Base-by-base conservation (phyloP, 2,888 invertebrate genomes). In the Drosophila crucigera region DNA sequence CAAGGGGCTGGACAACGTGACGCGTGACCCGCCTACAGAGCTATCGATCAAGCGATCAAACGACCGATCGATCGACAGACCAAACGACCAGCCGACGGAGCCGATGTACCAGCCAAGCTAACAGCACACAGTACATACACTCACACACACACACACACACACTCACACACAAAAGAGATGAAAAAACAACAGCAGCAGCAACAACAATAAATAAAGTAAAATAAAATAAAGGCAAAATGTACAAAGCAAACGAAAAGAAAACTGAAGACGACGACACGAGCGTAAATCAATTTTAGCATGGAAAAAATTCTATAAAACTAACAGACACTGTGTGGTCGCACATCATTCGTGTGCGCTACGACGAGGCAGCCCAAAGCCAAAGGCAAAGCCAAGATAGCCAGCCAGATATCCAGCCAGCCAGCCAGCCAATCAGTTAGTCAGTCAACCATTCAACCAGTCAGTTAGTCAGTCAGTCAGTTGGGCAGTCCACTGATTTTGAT, bases 251-350 rank as follows among this genome's bases (percentile, higher is more conserved):
- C 75, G 79, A 88, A 89, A 86, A 90, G 85, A 88, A 90, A 86
- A 90, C 73, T 83, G 83, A 88, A 88, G 85, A 88, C 83, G 83
- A 88, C 90, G 83, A 85, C 90, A 90, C 82, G 84, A 89, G 83
- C 89, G 89, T 85, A 89, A 90, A 86, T 85, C 84, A 82, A 76
- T 84, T 87, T 87, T 89, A 90, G 90, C 89, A 84, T 87, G 80
- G 70, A 68, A 89, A 91, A 92, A 92, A 90, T 81, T 86, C 89
- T 92, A 92, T 92, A 92, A 92, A 92, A 92, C 90, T 91, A 92
- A 91, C 91, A 90, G 88, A 82, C 91, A 82, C 84, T 85, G 80
- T 82, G 88, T 84, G 88, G 84, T 89, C 89, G 91, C 69, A 70
- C 88, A 90, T 89, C 91, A 91, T 90, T 91, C 83, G 89, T 86